Evolutionary conservation across 2,888 invertebrate species (phyloP), one percentile per base, ranked within the genome.

Genomic region (Zygothrica quintamaculata): DNA sequence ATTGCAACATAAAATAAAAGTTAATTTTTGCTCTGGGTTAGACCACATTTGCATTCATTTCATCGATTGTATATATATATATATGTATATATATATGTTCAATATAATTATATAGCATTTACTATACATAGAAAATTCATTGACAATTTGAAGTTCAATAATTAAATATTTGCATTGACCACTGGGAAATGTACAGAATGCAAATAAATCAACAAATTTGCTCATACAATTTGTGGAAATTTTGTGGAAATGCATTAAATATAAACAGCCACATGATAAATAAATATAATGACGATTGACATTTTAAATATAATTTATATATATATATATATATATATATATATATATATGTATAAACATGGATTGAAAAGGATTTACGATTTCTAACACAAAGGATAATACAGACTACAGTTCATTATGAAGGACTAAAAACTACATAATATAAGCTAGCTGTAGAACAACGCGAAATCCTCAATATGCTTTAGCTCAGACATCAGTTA

Each of bases 401-500:
- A 4, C 9, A 6, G 16, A 31, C 22, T n/a, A 12, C 12, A 60
- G 47, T 53, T 66, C 47, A 66, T 66, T 60, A 69, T 18, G 9
- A 34, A 18, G 34, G 25, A 15, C 43, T 51, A 39, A 39, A 57
- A 66, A n/a, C n/a, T 50, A 42, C 25, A 22, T n/a, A 29, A 55
- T 53, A 40, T 65, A 57, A 67, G 67, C 58, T 51, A 47, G 59
- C 50, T 36, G 22, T 50, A 22, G 31, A 46, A 46, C 44, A 66
- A 40, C 25, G 46, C 50, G 36, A 58, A 65, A 67, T 67, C 13
- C 68, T 33, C 65, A 65, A 65, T 65, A 65, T 65, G 65, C 29
- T 64, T 8, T 18, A 33, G 62, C 40, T 52, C 16, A 50, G 25
- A 44, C 33, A 33, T 43, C 12, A 44, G 40, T 39, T 29, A n/a